Percentiles rank a stretch among this genome's conserved stretches.
Conservation (phyloP, 1,140 invertebrate species). For the Rhyacophila brunnea region DNA sequence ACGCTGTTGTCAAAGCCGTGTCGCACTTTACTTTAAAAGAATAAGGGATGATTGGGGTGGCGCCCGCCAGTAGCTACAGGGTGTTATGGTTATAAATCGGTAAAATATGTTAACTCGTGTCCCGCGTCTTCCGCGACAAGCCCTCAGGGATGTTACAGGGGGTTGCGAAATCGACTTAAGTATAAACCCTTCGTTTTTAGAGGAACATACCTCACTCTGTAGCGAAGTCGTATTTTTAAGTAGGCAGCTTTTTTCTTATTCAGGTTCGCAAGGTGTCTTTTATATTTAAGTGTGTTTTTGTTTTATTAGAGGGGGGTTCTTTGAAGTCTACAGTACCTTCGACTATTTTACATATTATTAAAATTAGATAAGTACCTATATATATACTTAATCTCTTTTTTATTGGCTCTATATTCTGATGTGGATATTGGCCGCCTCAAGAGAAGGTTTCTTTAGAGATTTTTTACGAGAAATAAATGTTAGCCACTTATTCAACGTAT, state of each 20-base stretch:
- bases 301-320: no score
- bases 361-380: no score
- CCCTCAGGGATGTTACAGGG: constrained; percentile 26
- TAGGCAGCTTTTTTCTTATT: background rate
- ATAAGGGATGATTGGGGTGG: constrained; percentile 6
- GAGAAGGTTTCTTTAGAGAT: no score
- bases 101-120: constrained; percentile 37
- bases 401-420: no score
- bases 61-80: background rate
- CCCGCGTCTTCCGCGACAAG: constrained; percentile 25
- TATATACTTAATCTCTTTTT: no score
- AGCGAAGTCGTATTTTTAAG: background rate
- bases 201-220: background rate
- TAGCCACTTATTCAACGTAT: no score
- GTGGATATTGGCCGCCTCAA: no score
- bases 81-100: constrained; percentile 36
- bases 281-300: no score
- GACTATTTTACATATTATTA: no score
- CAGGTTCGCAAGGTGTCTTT: no score
- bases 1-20: constrained; percentile 2
- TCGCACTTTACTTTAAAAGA: constrained; percentile 32
- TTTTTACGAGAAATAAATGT: no score
- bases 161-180: constrained; percentile 21
- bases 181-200: constrained; percentile 10
- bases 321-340: no score